Evolutionary conservation across 2,888 invertebrate genomes (phyloP).

Genomic region (Eristalinus aeneus): DNA sequence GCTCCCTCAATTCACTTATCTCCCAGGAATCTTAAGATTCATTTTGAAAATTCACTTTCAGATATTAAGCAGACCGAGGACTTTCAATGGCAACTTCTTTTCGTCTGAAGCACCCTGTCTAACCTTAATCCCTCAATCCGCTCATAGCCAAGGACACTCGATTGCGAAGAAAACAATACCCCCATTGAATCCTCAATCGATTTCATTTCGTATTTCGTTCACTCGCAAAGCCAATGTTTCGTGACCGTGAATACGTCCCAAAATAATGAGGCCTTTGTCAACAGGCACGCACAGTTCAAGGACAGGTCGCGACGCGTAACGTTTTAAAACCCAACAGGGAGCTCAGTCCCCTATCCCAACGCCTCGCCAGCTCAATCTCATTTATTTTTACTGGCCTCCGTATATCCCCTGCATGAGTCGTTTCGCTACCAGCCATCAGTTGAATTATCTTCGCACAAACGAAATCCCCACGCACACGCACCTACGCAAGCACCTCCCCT

Average conservation of each 20-base stretch:
- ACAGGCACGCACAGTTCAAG: background rate
- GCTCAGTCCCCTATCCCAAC: background rate
- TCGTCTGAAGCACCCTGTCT: background rate
- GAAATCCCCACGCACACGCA: background rate
- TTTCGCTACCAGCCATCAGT: background rate
- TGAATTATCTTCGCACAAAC: background rate
- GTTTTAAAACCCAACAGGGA: background rate
- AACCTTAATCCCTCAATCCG: background rate
- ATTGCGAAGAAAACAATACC: background rate
- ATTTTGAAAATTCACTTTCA: background rate
- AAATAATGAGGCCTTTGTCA: background rate
- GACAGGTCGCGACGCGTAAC: background rate
- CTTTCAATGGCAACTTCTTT: background rate
- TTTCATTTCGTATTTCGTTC: background rate
- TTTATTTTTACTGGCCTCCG: background rate
- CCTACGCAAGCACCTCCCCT: background rate
- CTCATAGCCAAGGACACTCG: background rate
- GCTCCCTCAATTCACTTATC: background rate
- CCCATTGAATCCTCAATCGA: background rate
- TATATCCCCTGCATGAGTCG: background rate
- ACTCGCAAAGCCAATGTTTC: background rate
- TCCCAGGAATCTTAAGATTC: background rate
- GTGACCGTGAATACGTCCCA: slow-evolving; percentile 1
- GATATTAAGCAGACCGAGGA: background rate
- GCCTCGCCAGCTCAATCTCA: background rate